phyloP scores from a whole-genome alignment of 2,797 vertebrate species.

The Halcyon chelicuti region DNA sequence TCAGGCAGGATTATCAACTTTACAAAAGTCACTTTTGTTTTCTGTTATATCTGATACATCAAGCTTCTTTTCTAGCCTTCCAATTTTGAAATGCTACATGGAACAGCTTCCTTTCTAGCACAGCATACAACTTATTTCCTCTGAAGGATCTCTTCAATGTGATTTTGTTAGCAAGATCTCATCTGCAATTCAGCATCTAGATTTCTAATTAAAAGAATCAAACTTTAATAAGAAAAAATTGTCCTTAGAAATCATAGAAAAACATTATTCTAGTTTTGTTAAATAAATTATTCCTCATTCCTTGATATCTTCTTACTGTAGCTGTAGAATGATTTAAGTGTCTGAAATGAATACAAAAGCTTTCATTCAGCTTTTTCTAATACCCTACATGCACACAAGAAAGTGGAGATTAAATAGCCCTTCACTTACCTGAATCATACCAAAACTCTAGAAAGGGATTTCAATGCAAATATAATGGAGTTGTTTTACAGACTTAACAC shows the following conservation, averaged over 20 bases:
- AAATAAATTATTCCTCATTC: neutral
- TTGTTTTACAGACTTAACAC: neutral
- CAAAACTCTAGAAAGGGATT: neutral
- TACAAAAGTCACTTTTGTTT: neutral
- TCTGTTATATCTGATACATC: neutral
- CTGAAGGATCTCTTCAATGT: neutral
- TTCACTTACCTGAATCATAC: neutral
- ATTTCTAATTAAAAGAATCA: neutral
- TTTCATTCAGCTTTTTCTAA: neutral
- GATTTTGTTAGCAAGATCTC: neutral
- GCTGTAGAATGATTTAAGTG: neutral
- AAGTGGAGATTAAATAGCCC: neutral
- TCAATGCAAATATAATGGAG: neutral
- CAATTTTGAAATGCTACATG: neutral
- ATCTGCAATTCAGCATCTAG: neutral
- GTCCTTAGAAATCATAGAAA: neutral
- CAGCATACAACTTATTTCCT: neutral
- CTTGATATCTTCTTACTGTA: neutral
- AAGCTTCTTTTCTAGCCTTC: neutral
- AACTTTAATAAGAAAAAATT: neutral
- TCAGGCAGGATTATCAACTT: neutral
- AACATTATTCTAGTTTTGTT: neutral
- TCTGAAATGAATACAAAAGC: neutral
- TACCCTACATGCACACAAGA: neutral
- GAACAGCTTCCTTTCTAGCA: neutral